Conservation (phyloP, 1,140 invertebrate species). For the Euglossa dilemma region DNA sequence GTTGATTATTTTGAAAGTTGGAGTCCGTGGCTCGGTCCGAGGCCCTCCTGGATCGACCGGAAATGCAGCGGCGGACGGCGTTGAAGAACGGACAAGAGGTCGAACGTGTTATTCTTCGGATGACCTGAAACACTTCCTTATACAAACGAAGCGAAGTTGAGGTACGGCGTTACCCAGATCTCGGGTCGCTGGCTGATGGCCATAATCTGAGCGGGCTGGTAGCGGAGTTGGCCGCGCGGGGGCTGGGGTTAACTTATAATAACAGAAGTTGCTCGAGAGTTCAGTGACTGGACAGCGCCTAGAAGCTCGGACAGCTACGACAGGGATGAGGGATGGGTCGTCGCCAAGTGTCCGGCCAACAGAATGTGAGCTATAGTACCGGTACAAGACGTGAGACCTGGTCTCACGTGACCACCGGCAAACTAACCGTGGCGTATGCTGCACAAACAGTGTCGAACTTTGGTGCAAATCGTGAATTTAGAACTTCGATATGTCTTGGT, state of each 20-base stretch:
- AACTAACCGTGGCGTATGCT: constrained; percentile 76
- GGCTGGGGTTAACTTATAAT: constrained; percentile 81
- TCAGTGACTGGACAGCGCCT: constrained; percentile 76
- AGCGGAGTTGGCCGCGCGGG: constrained; percentile 50
- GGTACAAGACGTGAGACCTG: constrained; percentile 74
- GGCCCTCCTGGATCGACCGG: constrained; percentile 24
- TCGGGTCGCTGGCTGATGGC: constrained; percentile 79
- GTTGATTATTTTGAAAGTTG: constrained; percentile 15
- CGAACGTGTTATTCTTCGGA: constrained; percentile 81
- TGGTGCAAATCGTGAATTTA: constrained; percentile 74
- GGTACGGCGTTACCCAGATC: constrained; percentile 75
- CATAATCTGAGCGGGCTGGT: constrained; percentile 77
- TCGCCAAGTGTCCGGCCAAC: constrained; percentile 81
- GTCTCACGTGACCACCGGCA: constrained; percentile 69
- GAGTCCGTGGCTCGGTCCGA: not conserved
- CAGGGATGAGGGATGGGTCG: constrained; percentile 79
- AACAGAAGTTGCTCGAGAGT: constrained; percentile 81
- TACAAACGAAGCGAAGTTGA: constrained; percentile 79
- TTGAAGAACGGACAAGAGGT: constrained; percentile 71
- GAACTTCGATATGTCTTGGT: constrained; percentile 73
- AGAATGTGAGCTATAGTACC: constrained; percentile 69
- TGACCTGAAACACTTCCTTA: constrained; percentile 76
- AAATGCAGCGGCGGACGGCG: constrained; percentile 18
- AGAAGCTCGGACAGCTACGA: constrained; percentile 72
- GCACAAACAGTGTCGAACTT: constrained; percentile 73